Evolutionary conservation across 2,797 vertebrate species (phyloP).

Genomic region (Selene dorsalis): DNA sequence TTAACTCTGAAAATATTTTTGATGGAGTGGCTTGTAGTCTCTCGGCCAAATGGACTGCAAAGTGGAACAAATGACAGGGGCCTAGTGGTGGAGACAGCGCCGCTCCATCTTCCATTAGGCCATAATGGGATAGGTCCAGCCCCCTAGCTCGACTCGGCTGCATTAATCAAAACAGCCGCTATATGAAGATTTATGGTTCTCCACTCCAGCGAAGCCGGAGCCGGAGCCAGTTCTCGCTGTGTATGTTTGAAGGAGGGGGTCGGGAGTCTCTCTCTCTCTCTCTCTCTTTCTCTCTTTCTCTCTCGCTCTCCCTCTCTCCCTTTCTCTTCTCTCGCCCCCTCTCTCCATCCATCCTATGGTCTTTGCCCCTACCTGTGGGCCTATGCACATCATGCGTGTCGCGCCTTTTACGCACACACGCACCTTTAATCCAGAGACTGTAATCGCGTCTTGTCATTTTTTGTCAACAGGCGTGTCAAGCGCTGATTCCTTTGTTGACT

Average conservation of each 20-base stretch:
- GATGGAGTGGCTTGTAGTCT: constrained; percentile 96
- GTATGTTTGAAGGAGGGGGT: constrained; percentile 82
- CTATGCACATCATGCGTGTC: constrained; percentile 62
- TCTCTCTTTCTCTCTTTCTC: constrained; percentile 20
- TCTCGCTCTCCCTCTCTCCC: constrained; percentile 34
- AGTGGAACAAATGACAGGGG: constrained; percentile 99
- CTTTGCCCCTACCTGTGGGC: constrained; percentile 76
- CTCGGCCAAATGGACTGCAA: constrained; percentile 98
- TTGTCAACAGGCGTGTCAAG: constrained; percentile 73
- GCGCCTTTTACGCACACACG: constrained; percentile 60
- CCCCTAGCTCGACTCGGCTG: constrained; percentile 93
- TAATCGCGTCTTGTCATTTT: constrained; percentile 79
- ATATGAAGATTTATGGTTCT: constrained; percentile 99
- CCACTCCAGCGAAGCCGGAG: constrained; percentile 88
- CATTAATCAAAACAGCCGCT: constrained; percentile 95
- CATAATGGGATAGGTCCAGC: constrained; percentile 97
- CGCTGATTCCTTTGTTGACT: constrained; percentile 58
- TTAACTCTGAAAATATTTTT: constrained; percentile 98
- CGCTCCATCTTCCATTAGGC: constrained; percentile 99
- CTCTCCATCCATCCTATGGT: constrained; percentile 71
- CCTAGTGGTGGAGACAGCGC: constrained; percentile 96
- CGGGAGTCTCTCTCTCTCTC: constrained; percentile 61
- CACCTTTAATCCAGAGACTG: constrained; percentile 74
- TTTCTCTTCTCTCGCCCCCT: constrained; percentile 16
- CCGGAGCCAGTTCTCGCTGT: constrained; percentile 83